These are phyloP conservation scores for Sebastes umbrosus DNA, from an alignment of 2,797 vertebrate species.

Conservation along the genomic window DNA sequence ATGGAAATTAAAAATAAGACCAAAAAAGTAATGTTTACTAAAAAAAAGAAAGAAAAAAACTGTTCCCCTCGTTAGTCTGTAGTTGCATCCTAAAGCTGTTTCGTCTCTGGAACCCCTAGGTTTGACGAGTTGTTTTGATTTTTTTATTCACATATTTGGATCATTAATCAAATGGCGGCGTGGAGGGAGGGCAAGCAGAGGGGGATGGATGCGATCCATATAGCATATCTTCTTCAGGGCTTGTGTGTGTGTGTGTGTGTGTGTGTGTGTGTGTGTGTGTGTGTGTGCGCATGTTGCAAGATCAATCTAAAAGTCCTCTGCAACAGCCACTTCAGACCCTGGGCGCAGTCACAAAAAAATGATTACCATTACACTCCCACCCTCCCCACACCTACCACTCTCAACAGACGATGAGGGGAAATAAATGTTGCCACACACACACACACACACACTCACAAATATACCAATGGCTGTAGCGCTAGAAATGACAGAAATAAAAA, in stretches of 20 bases:
- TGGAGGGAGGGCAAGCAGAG: constrained; percentile 68
- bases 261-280: constrained; percentile 33
- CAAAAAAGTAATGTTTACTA: constrained; percentile 22
- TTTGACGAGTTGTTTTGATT: constrained; percentile 81
- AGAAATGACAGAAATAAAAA: constrained; percentile 85
- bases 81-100: constrained; percentile 72
- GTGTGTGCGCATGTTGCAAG: constrained; percentile 51
- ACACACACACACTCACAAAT: constrained; percentile 51
- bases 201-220: constrained; percentile 79
- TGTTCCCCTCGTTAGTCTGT: constrained; percentile 62
- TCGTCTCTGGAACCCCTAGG: constrained; percentile 56
- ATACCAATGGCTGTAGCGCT: constrained; percentile 59
- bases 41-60: constrained; percentile 14
- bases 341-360: constrained; percentile 80
- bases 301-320: constrained; percentile 84
- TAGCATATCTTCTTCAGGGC: constrained; percentile 80
- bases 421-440: constrained; percentile 72
- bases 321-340: constrained; percentile 80
- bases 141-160: constrained; percentile 84
- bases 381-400: constrained; percentile 69
- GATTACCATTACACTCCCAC: constrained; percentile 80
- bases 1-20: constrained; percentile 18
- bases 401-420: constrained; percentile 78
- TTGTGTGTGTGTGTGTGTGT: constrained; percentile 39
- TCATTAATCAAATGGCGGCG: constrained; percentile 82